Base-by-base conservation (phyloP, 2,888 invertebrate genomes). In the Marronus borbonicus region DNA sequence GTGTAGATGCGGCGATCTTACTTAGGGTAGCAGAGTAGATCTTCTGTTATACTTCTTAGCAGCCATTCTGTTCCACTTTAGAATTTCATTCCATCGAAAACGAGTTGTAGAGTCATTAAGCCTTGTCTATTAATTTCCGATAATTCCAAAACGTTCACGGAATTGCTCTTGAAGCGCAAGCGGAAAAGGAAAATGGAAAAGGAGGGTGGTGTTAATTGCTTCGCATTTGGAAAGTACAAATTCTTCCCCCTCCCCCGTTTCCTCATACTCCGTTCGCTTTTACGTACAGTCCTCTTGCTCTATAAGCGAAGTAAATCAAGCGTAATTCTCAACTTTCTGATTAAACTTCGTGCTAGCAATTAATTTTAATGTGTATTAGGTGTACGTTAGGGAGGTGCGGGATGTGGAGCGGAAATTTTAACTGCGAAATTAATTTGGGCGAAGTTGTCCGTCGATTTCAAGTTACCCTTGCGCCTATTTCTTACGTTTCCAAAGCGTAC, bases 341-440 rank as follows among this genome's bases (percentile, higher is more conserved):
- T 66, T 66, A 66, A 66, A 66, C 39, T 66, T 66, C 44, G 65
- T 20, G 39, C n/a, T 12, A 39, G 65, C 65, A 66, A 66, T 66
- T 66, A 66, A 66, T 44, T 66, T 66, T 44, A 66, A 66, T 66
- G 65, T 66, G 44, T 66, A 66, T 58, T 58, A 44, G 44, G 44
- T 44, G 44, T 58, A 17, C 55, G n/a, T 7, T 44, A 44, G 12
- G 44, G 12, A 44, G 12, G 44, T 24, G 55, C 8, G 20, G 44
- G 39, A 20, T 44, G 65, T 12, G 31, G 7, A 5, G 36, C 39
- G 36, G 65, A 66, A 66, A 66, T 66, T 66, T 66, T 66, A 36
- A 66, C 65, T 8, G 20, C 17, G 39, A 39, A 66, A 44, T 66
- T 66, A 66, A 66, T 66, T 66, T 20, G 17, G 14, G 39, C n/a